Percentiles rank a stretch among this genome's conserved stretches.
Evolutionary conservation across 2,797 vertebrate species (phyloP).

Genomic region (Meriones psammophilus): DNA sequence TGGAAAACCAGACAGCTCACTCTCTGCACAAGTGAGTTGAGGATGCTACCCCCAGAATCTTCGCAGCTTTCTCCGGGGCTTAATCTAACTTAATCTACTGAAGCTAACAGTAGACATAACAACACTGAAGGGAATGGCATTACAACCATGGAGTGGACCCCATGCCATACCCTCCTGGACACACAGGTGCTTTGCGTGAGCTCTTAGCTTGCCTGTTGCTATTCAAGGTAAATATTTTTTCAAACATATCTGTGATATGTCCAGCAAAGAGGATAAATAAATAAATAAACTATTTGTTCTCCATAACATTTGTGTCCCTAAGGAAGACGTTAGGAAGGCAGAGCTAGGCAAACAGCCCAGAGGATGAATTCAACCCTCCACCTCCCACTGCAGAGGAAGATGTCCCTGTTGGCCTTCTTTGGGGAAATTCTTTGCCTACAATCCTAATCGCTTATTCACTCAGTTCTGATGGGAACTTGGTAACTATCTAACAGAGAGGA

Average conservation of each 20-base stretch:
- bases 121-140: not conserved
- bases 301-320: constrained; percentile 26
- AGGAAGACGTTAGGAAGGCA: constrained; percentile 26
- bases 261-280: not conserved
- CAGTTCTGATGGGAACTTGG: not conserved
- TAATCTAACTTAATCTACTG: not conserved
- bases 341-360: not conserved
- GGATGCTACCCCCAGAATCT: not conserved
- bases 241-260: not conserved
- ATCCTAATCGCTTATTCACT: not conserved
- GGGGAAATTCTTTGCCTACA: not conserved
- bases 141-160: not conserved
- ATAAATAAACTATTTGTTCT: constrained; percentile 26
- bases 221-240: constrained; percentile 49
- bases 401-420: constrained; percentile 4
- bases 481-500: not conserved
- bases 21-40: not conserved
- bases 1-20: fast-evolving
- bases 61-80: not conserved
- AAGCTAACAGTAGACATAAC: not conserved
- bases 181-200: not conserved
- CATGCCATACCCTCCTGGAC: not conserved
- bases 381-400: not conserved
- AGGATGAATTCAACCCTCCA: not conserved
- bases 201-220: not conserved